Conservation (phyloP, 2,888 invertebrate genomes). For the Pterostichus madidus region DNA sequence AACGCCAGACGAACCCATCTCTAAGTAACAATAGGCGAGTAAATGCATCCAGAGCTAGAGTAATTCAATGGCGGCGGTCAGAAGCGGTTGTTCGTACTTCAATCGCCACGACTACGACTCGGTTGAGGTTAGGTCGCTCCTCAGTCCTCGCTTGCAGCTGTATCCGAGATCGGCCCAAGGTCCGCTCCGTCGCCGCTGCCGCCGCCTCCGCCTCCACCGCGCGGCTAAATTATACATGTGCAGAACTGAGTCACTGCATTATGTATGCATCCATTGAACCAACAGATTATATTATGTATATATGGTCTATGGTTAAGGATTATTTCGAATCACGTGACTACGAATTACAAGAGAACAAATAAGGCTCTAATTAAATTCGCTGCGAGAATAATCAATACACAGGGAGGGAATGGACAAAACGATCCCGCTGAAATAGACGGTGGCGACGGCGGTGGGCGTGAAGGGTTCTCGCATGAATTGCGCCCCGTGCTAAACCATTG, state of each 20-base stretch:
- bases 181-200: slow-evolving; percentile 21
- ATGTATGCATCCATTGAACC: slow-evolving; percentile 73
- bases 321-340: slow-evolving; percentile 71
- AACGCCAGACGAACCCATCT: slow-evolving; percentile 31
- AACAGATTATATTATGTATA: slow-evolving; percentile 73
- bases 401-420: slow-evolving; percentile 59
- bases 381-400: slow-evolving; percentile 67
- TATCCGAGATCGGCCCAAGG: slow-evolving; percentile 21
- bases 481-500: slow-evolving; percentile 27
- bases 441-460: slow-evolving; percentile 49
- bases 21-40: slow-evolving; percentile 54
- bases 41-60: slow-evolving; percentile 47
- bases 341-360: slow-evolving; percentile 71
- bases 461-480: slow-evolving; percentile 55
- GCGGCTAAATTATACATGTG: slow-evolving; percentile 59
- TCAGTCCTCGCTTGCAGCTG: slow-evolving; percentile 38
- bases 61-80: slow-evolving; percentile 56
- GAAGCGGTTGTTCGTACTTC: slow-evolving; percentile 40
- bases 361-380: slow-evolving; percentile 71
- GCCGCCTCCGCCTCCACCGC: not conserved
- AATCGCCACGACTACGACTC: slow-evolving; percentile 32
- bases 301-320: slow-evolving; percentile 74
- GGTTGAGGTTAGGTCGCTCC: slow-evolving; percentile 29
- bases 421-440: slow-evolving; percentile 42
- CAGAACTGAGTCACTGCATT: slow-evolving; percentile 70